These are phyloP conservation scores for Ophioninae sp. DNA, from an alignment of 2,888 invertebrate species.

Conservation along the genomic window DNA sequence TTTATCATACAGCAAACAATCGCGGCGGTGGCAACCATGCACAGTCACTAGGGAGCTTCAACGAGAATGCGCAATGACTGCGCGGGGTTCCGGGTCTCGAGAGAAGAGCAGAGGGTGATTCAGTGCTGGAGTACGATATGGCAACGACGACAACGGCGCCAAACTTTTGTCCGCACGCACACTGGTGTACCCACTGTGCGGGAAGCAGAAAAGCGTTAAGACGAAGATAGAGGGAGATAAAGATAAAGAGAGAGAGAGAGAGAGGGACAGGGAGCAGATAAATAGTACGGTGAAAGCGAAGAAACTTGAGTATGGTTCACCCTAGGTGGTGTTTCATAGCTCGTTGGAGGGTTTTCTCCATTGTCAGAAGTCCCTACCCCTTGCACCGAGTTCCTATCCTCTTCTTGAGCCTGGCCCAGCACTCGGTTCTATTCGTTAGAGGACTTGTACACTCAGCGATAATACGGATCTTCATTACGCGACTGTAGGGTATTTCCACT, in stretches of 20 bases:
- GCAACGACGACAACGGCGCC: conserved; percentile 31
- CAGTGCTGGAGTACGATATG: conserved; percentile 18
- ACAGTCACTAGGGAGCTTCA: conserved; percentile 37
- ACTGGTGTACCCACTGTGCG: conserved; percentile 23
- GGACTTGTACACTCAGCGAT: conserved; percentile 37
- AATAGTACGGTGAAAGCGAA: conserved; percentile 12
- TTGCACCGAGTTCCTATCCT: conserved; percentile 38
- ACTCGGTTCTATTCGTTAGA: conserved; percentile 43
- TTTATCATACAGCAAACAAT: conserved; percentile 56
- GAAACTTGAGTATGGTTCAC: conserved; percentile 34
- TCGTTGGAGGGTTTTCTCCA: conserved; percentile 42
- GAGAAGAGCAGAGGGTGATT: conserved; percentile 25
- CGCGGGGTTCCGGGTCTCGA: conserved; percentile 10
- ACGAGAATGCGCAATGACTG: conserved; percentile 47
- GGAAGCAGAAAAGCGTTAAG: conserved; percentile 18
- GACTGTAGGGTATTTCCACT: conserved; percentile 31
- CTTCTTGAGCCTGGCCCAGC: conserved; percentile 25
- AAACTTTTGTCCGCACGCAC: conserved; percentile 54
- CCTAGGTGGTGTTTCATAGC: conserved; percentile 47
- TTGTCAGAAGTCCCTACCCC: conserved; percentile 47
- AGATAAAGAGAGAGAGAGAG: conserved; percentile 1
- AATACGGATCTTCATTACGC: conserved; percentile 48
- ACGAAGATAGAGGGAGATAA: conserved; percentile 5
- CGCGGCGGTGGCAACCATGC: conserved; percentile 45
- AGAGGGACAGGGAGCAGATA: conserved; percentile 35